These are phyloP conservation scores for Melikaiella ostensackeni DNA, from an alignment of 2,888 invertebrate species.

Conservation along the genomic window DNA sequence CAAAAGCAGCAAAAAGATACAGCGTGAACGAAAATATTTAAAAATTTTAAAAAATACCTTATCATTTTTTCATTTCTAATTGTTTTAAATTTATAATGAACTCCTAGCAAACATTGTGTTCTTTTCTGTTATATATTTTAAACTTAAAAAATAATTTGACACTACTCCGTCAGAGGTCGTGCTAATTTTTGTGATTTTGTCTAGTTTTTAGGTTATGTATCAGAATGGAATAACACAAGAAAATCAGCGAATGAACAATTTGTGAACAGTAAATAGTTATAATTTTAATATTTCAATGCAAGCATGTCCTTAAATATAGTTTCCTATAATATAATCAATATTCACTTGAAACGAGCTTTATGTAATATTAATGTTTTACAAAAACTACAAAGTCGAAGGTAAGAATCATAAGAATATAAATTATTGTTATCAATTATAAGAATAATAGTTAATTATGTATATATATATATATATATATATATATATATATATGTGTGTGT, in stretches of 20 bases:
- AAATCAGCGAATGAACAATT: background rate
- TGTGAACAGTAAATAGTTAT: background rate
- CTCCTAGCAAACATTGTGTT: background rate
- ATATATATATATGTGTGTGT: too few species aligned
- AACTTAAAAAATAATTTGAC: too few species aligned
- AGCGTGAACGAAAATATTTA: too few species aligned
- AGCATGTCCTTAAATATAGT: conserved; percentile 10
- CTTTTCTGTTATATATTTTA: too few species aligned
- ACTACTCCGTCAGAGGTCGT: background rate
- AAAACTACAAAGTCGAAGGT: background rate
- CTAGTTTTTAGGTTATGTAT: background rate
- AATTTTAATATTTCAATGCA: background rate
- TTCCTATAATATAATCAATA: background rate
- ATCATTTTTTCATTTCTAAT: background rate
- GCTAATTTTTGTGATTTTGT: too few species aligned
- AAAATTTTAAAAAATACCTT: too few species aligned
- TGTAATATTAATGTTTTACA: background rate
- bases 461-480: too few species aligned
- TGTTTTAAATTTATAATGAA: background rate
- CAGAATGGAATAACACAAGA: background rate
- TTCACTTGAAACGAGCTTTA: background rate
- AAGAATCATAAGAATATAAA: background rate
- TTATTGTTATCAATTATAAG: too few species aligned
- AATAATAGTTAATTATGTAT: too few species aligned
- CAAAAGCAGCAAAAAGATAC: too few species aligned